Evolutionary conservation across 1,140 invertebrate species (phyloP).

Genomic region (Drosophila insularis): DNA sequence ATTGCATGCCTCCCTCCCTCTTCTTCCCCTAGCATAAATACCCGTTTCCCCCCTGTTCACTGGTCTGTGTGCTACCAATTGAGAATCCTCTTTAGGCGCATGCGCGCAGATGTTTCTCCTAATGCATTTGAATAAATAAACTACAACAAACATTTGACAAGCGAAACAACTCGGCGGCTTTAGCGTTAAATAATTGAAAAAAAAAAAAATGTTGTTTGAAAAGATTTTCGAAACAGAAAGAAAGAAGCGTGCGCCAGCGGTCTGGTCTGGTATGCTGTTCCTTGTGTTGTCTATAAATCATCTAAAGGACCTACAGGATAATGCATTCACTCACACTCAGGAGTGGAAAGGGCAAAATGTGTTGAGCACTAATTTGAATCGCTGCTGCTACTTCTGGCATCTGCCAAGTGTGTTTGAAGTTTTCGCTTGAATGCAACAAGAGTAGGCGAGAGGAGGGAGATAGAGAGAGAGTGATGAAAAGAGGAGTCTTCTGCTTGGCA

Average conservation of each 20-base stretch:
- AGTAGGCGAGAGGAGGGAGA: background rate
- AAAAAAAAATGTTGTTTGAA: background rate
- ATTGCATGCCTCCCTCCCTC: background rate
- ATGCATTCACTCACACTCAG: background rate
- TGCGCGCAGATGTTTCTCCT: constrained; percentile 1
- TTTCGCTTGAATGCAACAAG: constrained; percentile 6
- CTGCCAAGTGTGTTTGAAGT: constrained; percentile 25
- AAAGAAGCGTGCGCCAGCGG: constrained; percentile 5
- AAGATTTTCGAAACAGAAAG: constrained; percentile 1
- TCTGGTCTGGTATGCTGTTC: background rate
- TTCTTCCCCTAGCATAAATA: background rate
- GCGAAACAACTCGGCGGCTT: constrained; percentile 3
- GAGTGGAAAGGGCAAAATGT: background rate
- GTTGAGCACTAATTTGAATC: constrained; percentile 9
- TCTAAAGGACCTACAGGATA: constrained; percentile 9
- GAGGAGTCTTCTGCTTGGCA: background rate
- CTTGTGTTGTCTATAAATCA: constrained; percentile 10
- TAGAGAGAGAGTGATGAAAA: background rate
- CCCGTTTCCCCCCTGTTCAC: background rate
- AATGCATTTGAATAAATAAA: constrained; percentile 12
- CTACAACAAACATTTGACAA: constrained; percentile 8
- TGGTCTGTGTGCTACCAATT: background rate
- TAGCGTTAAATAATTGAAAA: constrained; percentile 7
- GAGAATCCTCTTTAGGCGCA: constrained; percentile 7
- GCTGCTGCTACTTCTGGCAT: background rate